Evolutionary conservation across 2,888 invertebrate species (phyloP).

Genomic region (Callimorpha dominula): DNA sequence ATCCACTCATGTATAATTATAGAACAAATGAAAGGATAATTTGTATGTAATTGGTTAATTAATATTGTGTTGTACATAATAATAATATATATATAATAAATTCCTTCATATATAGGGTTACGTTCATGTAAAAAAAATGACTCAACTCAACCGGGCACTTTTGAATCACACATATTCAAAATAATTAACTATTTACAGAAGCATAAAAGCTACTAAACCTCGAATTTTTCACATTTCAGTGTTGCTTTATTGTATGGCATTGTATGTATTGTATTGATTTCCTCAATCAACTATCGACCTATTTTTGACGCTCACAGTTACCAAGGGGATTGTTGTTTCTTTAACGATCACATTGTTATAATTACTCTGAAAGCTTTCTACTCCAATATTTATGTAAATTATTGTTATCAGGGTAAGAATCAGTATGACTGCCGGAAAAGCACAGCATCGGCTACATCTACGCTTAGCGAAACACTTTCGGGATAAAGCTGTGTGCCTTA

Average conservation of each 20-base stretch:
- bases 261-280: too few relatives aligned
- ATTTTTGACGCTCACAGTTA: background rate
- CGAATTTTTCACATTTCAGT: too few relatives aligned
- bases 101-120: background rate
- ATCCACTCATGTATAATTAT: background rate
- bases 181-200: too few relatives aligned
- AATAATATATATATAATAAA: too few relatives aligned
- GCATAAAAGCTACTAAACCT: too few relatives aligned
- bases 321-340: background rate
- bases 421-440: background rate
- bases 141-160: too few relatives aligned
- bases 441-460: background rate
- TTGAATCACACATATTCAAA: too few relatives aligned
- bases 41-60: background rate
- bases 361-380: background rate
- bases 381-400: background rate
- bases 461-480: background rate
- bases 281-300: background rate
- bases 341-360: background rate
- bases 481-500: background rate
- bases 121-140: too few relatives aligned
- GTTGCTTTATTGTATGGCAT: too few relatives aligned
- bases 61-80: background rate
- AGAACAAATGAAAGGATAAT: background rate
- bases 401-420: conserved; percentile 9